Evolutionary conservation across 2,888 invertebrate species (phyloP).

Genomic region (Ectemnius continuus): DNA sequence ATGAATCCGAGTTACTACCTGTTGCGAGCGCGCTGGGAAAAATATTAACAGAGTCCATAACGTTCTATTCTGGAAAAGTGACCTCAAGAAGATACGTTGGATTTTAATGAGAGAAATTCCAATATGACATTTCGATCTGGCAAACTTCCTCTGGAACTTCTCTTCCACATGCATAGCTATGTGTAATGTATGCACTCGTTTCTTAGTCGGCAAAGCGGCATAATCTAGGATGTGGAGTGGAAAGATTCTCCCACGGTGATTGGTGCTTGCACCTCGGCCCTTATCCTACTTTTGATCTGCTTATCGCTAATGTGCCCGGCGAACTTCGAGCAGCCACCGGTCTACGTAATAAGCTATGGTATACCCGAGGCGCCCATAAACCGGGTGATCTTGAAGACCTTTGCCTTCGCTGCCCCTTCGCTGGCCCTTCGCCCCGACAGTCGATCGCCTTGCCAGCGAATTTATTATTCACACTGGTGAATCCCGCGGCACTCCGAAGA

Average conservation of each 20-base stretch:
- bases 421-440: constrained; percentile 37
- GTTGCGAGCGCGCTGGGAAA: no score
- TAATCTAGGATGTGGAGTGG: background rate
- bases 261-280: constrained; percentile 20
- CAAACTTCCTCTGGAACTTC: no score
- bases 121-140: no score
- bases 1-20: no score
- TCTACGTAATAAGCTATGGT: constrained; percentile 2
- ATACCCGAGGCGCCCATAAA: constrained; percentile 36
- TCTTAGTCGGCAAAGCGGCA: no score
- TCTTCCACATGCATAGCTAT: no score
- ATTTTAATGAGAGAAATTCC: no score
- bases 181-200: no score
- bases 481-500: background rate
- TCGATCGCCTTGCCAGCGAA: constrained; percentile 22
- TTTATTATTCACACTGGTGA: constrained; percentile 42
- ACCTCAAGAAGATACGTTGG: no score
- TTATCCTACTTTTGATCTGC: constrained; percentile 35
- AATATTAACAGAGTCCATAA: no score
- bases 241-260: background rate
- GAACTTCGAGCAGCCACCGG: constrained; percentile 24
- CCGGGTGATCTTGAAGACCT: constrained; percentile 34
- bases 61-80: no score
- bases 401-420: constrained; percentile 8
- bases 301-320: constrained; percentile 40